A percentile compares a stretch with the other conserved stretches of the same genome.
Evolutionary conservation across 2,888 invertebrate species (phyloP).

Genomic region (Dermolepida albohirtum): DNA sequence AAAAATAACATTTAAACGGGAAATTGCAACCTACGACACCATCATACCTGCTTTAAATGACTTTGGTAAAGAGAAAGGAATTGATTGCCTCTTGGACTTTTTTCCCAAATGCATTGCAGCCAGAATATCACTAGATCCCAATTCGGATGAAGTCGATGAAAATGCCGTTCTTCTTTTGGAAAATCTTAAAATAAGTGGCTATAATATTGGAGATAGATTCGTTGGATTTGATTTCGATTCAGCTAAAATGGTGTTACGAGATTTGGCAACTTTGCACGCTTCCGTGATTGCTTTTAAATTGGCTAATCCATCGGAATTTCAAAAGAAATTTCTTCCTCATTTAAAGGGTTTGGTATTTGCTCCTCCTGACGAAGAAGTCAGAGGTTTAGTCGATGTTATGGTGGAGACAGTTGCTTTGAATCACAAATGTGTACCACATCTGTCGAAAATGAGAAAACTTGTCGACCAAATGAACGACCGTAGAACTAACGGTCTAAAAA

Average conservation of each 20-base stretch:
- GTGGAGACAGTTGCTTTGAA: neutral
- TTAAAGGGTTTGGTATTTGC: neutral
- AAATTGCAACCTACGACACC: conserved; percentile 66
- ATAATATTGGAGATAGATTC: conserved; percentile 64
- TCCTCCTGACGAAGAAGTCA: neutral
- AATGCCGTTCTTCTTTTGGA: conserved; percentile 68
- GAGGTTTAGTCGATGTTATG: conserved; percentile 5
- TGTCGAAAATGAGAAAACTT: conserved; percentile 15
- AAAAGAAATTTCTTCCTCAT: too few relatives aligned
- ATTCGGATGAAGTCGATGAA: conserved; percentile 62
- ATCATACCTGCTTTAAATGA: conserved; percentile 64
- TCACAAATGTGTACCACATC: conserved; percentile 11
- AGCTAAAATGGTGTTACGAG: conserved; percentile 62
- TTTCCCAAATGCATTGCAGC: conserved; percentile 67
- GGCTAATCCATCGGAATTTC: too few relatives aligned
- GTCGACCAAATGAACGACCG: too few relatives aligned
- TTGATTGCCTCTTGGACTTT: conserved; percentile 11
- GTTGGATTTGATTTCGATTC: conserved; percentile 66
- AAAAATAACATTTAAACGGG: conserved; percentile 66
- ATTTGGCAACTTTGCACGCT: conserved; percentile 68
- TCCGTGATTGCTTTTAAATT: conserved; percentile 67
- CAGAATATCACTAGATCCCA: conserved; percentile 56
- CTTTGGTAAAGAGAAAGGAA: conserved; percentile 61
- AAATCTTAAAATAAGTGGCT: conserved; percentile 66
- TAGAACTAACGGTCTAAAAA: too few relatives aligned